Evolutionary conservation across 2,888 invertebrate species (phyloP), one percentile per base, ranked within the genome.

Genomic region (Tricholauxania praeusta): DNA sequence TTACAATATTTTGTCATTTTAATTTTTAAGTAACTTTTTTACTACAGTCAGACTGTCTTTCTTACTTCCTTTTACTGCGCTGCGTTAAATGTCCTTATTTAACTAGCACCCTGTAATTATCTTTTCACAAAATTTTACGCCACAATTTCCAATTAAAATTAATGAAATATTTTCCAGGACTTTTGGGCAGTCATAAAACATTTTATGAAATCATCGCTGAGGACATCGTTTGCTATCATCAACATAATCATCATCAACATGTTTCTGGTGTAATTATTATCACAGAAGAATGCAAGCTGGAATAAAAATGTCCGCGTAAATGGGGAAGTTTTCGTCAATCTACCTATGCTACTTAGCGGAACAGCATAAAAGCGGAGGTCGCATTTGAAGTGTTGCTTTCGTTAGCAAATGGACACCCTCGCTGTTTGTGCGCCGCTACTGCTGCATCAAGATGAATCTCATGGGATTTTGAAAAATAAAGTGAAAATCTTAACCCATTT

Each of bases 101-200:
- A 51, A 51, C 60, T 75, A 74, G 74, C 77, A 76, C 75, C 76
- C 74, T 78, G 80, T 84, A 83, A 84, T 84, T 83, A 84, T 84
- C 81, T 83, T 77, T 78, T 80, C 77, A 78, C 75, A 78, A 78
- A 79, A 80, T 76, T 79, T 81, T 78, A 78, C 75, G 79, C 78
- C 79, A 80, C 81, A 78, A 80, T 85, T 84, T 85, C 85, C 84
- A 85, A 85, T 84, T 85, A 85, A 85, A 84, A 85, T 84, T 85
- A 85, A 85, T 85, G 85, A 84, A 84, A 85, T 84, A 84, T 85
- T 82, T 80, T 78, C 74, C 73, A 60, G 70, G 64, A 64, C 70
- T 64, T 73, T 71, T 78, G 79, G 77, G 78, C 79, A 82, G 80
- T 76, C 79, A 82, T 77, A 80, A 83, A 83, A 84, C 79, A 82